phyloP scores from a whole-genome alignment of 2,888 invertebrate genomes.

The Cataglyphis cursor region DNA sequence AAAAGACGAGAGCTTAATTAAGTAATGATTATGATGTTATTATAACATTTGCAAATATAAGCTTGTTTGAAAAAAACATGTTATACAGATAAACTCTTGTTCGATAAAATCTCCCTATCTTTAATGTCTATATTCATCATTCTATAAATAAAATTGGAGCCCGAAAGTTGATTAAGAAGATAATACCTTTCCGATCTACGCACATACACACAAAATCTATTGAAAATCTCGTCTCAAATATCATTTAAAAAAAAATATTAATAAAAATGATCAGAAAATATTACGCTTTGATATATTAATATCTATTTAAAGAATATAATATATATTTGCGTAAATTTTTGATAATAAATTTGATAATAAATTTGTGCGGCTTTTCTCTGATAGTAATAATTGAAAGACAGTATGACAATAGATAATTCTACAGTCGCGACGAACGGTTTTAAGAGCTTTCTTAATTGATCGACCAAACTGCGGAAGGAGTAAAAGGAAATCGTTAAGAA shows the following conservation, averaged over 20 bases:
- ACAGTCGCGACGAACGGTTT: constrained; percentile 33
- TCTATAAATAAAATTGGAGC: neutral
- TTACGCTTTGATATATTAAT: neutral
- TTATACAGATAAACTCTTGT: neutral
- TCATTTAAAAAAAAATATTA: neutral
- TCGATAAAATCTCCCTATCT: neutral
- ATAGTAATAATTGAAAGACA: constrained; percentile 17
- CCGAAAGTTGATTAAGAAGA: neutral
- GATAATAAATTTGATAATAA: neutral
- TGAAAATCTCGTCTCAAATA: neutral
- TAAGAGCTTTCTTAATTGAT: constrained; percentile 70
- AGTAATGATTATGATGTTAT: neutral
- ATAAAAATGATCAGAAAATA: neutral
- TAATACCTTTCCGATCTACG: neutral
- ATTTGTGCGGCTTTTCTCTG: neutral
- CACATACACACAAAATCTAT: neutral
- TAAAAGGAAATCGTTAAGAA: constrained; percentile 46
- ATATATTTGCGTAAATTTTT: neutral
- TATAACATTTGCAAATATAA: neutral
- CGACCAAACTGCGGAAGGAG: constrained; percentile 49
- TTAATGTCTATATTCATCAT: neutral
- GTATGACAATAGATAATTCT: constrained; percentile 26
- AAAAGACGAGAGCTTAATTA: neutral
- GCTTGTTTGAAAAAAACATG: neutral
- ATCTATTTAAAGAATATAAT: neutral